Evolutionary conservation across 2,113 vertebrate genomes (phyloP).

Genomic region (Physeter macrocephalus): DNA sequence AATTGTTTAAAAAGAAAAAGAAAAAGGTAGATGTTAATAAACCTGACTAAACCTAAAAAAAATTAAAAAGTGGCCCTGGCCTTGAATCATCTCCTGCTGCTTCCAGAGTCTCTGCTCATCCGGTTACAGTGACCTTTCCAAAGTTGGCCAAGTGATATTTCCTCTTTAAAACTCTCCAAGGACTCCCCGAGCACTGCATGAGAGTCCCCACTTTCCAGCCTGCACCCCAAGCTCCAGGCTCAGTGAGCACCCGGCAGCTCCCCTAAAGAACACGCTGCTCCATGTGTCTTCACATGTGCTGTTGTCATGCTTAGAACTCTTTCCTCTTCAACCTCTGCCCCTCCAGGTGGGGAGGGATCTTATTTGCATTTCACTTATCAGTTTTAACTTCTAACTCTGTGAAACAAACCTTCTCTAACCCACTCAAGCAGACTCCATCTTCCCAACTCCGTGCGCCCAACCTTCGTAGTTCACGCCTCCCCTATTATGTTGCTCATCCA

Average conservation of each 20-base stretch:
- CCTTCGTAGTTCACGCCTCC: neutral
- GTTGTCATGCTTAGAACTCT: too few species aligned
- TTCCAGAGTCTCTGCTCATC: neutral
- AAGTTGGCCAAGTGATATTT: neutral
- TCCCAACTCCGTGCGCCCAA: fast-evolving
- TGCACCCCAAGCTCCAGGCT: neutral
- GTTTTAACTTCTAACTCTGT: neutral
- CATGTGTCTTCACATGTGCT: fast-evolving
- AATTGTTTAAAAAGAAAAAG: too few species aligned
- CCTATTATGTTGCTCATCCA: too few species aligned
- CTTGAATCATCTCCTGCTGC: neutral
- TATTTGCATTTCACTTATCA: too few species aligned
- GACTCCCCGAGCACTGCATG: neutral
- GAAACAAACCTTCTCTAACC: neutral
- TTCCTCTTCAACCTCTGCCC: neutral
- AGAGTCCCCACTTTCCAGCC: neutral
- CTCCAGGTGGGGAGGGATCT: neutral
- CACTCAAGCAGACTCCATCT: neutral
- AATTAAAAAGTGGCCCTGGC: too few species aligned
- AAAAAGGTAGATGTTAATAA: too few species aligned
- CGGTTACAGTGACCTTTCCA: neutral
- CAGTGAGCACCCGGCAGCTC: neutral
- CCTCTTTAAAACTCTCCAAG: neutral
- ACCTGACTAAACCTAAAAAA: too few species aligned
- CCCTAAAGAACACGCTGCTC: fast-evolving